These are phyloP conservation scores for Heteractis magnifica DNA, from an alignment of 92 coral and sea anemone species.

Conservation along the genomic window DNA sequence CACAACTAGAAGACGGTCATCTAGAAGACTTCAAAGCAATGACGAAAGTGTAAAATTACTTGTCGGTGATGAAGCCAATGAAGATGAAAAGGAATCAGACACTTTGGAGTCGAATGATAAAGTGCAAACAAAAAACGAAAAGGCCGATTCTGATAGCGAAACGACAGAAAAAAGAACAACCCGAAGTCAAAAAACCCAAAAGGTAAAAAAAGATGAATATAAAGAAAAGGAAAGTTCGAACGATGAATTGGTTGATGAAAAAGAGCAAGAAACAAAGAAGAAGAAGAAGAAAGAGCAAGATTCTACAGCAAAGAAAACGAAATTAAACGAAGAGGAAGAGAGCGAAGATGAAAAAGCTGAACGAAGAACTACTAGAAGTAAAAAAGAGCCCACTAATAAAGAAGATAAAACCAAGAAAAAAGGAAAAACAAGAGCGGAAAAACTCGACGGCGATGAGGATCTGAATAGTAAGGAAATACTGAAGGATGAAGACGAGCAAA, in stretches of 20 bases:
- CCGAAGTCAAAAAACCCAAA: not conserved
- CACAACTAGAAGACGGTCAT: not conserved
- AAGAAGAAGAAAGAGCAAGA: not conserved
- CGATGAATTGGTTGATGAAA: not conserved
- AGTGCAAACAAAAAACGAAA: not conserved
- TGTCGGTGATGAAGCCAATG: not conserved
- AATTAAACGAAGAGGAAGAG: not conserved
- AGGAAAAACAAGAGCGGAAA: not conserved
- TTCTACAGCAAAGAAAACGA: not conserved
- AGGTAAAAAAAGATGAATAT: no score
- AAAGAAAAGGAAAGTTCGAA: not conserved
- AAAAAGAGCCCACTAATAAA: not conserved
- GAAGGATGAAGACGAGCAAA: not conserved
- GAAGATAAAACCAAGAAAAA: not conserved
- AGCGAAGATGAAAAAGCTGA: not conserved
- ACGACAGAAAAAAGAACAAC: constrained; percentile 11
- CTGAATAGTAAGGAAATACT: not conserved
- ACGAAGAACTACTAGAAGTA: not conserved
- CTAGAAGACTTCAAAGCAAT: not conserved
- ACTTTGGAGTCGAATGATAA: constrained; percentile 5
- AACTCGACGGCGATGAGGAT: not conserved
- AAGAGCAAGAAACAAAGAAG: not conserved
- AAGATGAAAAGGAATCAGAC: constrained; percentile 7
- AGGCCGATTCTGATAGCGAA: constrained; percentile 3
- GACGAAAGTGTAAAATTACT: not conserved